Evolutionary conservation across 2,888 invertebrate species (phyloP).

Genomic region (Meganola albula): DNA sequence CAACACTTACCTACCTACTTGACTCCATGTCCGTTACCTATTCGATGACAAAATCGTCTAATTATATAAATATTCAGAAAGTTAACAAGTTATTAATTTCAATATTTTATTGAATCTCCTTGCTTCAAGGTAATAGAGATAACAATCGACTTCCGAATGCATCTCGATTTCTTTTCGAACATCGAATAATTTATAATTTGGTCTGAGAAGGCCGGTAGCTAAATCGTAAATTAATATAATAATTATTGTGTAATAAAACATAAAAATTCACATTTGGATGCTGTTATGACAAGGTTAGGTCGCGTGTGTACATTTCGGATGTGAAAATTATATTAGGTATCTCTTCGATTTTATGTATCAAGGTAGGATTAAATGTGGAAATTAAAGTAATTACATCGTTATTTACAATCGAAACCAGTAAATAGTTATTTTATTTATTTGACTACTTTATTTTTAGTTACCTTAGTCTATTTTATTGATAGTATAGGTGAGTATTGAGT

Average conservation of each 20-base stretch:
- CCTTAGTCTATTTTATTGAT: too few relatives aligned
- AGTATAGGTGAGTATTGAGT: too few relatives aligned
- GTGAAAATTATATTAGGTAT: constrained; percentile 12
- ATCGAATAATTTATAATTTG: constrained; percentile 29
- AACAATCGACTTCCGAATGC: constrained; percentile 38
- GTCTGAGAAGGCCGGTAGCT: constrained; percentile 38
- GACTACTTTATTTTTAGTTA: too few relatives aligned
- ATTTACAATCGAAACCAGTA: too few relatives aligned
- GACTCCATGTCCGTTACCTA: too few relatives aligned
- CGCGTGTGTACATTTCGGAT: constrained; percentile 25
- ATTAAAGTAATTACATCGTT: too few relatives aligned
- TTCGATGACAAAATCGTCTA: constrained; percentile 23
- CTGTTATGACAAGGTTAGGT: constrained; percentile 32
- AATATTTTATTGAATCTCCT: constrained; percentile 41
- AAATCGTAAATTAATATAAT: constrained; percentile 17
- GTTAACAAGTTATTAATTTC: constrained; percentile 25
- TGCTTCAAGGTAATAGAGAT: constrained; percentile 47
- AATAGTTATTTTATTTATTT: too few relatives aligned
- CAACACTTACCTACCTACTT: too few relatives aligned
- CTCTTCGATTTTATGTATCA: constrained; percentile 6
- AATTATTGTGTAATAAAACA: constrained; percentile 23
- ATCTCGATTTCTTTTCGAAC: constrained; percentile 38
- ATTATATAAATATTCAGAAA: constrained; percentile 18
- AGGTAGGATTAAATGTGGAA: too few relatives aligned
- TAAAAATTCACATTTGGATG: constrained; percentile 27